phyloP scores from a whole-genome alignment of 1,140 invertebrate species.

The Apocrypta bakeri region DNA sequence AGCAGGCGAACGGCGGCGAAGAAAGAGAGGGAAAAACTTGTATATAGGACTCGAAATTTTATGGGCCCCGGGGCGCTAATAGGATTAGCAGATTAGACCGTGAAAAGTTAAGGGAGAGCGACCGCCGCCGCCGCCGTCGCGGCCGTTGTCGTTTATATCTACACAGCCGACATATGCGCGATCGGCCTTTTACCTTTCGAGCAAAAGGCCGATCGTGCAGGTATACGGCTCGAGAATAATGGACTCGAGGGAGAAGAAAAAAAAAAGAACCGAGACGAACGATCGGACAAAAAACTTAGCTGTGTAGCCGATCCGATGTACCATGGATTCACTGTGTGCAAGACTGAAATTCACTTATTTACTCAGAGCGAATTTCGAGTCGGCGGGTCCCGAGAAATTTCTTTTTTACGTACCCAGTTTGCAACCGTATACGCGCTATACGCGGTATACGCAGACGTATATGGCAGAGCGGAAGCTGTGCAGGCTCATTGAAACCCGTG shows the following conservation, averaged over 20 bases:
- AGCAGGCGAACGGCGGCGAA: neutral
- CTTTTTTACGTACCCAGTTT: neutral
- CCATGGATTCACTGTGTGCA: neutral
- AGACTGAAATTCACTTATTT: neutral
- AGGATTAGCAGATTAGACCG: constrained; percentile 60
- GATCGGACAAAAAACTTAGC: neutral
- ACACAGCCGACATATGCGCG: neutral
- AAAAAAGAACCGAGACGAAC: neutral
- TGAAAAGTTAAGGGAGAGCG: constrained; percentile 52
- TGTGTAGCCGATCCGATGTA: neutral
- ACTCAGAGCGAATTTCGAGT: neutral
- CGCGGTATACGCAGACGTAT: neutral
- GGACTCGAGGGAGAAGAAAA: neutral
- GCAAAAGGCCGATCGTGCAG: neutral
- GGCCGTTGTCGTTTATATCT: constrained; percentile 9
- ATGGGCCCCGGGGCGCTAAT: constrained; percentile 56
- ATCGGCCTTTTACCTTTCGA: neutral
- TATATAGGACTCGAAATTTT: constrained; percentile 55
- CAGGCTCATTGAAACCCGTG: neutral
- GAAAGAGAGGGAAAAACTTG: neutral
- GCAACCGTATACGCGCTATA: neutral
- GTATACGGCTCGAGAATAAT: neutral
- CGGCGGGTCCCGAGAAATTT: neutral
- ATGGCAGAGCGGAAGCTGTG: neutral
- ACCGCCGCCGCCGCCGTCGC: neutral